Evolutionary conservation across 2,797 vertebrate genomes (phyloP), one percentile per base, ranked within the genome.

Genomic region (Taenioides sp.): DNA sequence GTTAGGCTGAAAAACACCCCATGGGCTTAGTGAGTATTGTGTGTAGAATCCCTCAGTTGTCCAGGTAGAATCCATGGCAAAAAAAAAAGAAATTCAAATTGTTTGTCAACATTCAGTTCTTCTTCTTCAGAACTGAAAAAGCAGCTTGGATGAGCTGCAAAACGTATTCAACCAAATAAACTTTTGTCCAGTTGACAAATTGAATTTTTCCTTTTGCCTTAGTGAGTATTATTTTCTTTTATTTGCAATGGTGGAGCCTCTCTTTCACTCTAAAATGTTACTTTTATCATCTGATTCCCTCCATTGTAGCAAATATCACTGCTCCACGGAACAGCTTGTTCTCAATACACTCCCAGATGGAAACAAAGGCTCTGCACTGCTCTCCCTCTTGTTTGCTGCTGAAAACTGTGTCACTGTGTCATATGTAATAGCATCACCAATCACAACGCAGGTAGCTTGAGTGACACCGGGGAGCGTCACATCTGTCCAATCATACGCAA

Each of bases 391-490:
- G 11, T 70, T 47, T 74, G 27, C 43, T 74, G 73, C 69, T 31
- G 23, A 71, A 79, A 92, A 82, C 66, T 90, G 84, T 92, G 88
- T 90, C 84, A 92, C 88, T 89, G 84, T 93, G 89, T 90, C 91
- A 92, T 70, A 69, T 55, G 17, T 64, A 84, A 73, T 50, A 16
- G 31, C 10, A 34, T 49, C n/a, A 80, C 90, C 89, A 89, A 92
- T 91, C 80, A 81, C 62, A 7, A 63, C 0, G 9, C 88, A 91
- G 85, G 84, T 88, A 80, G 61, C 37, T 23, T 34, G 76, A 80
- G 54, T 64, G 65, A 69, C 72, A 72, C 62, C 16, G 57, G 68
- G 67, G 23, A 18, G 43, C 71, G 54, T 16, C 28, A 61, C 68
- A 78, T 80, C 50, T 60, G 65, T 27, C 81, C 80, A 88, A 86